phyloP scores from a whole-genome alignment of 2,113 vertebrate genomes.

The Andinoacara biseriatus region DNA sequence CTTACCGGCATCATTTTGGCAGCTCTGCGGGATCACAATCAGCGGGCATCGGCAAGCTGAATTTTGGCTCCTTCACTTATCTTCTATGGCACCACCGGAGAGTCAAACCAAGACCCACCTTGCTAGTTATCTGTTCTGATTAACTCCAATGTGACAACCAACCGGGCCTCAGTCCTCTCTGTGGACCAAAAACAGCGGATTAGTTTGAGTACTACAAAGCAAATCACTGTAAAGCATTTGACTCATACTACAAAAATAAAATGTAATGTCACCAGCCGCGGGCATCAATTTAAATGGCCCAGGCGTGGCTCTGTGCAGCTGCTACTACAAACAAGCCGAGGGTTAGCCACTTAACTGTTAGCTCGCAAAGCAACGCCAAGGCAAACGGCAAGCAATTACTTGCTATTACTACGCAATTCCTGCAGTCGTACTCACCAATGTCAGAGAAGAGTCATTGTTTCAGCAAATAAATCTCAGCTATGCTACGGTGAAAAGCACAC shows the following conservation, averaged over 20 bases:
- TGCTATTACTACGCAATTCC: not conserved
- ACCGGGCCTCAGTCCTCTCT: conserved; percentile 59
- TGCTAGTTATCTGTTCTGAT: conserved; percentile 18
- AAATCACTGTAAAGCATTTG: not conserved
- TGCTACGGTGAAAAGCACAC: conserved; percentile 17
- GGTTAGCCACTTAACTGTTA: conserved; percentile 25
- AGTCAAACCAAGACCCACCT: conserved; percentile 41
- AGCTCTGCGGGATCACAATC: conserved; percentile 56
- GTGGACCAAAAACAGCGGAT: conserved; percentile 12
- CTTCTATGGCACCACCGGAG: conserved; percentile 14
- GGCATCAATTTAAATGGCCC: conserved; percentile 52
- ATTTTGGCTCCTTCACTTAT: conserved; percentile 17
- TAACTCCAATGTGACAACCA: conserved; percentile 62
- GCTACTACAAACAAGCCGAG: conserved; percentile 62
- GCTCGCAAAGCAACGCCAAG: conserved; percentile 7
- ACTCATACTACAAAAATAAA: not conserved
- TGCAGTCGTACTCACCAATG: conserved; percentile 59
- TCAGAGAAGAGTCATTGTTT: conserved; percentile 67
- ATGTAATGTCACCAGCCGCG: not conserved
- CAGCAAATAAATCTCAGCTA: conserved; percentile 11
- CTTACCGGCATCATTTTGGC: conserved; percentile 77
- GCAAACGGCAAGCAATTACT: not conserved
- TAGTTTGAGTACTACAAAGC: not conserved
- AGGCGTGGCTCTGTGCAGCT: conserved; percentile 67
- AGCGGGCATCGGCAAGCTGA: conserved; percentile 47